Evolutionary conservation across 2,113 vertebrate species (phyloP).

Genomic region (Eudyptes chrysolophus): DNA sequence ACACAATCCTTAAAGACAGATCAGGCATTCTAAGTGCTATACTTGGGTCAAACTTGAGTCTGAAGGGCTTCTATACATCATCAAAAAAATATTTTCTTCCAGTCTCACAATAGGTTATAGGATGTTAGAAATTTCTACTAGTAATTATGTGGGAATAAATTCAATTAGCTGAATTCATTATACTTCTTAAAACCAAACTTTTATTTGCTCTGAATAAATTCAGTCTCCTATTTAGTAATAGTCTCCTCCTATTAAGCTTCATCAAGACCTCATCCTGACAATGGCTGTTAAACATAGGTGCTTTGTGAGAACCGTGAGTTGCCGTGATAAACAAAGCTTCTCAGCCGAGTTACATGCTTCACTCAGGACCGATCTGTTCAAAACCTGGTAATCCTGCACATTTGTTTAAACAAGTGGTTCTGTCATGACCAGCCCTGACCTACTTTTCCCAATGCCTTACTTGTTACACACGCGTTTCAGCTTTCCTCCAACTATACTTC

Average conservation of each 20-base stretch:
- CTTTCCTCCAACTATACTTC: not conserved
- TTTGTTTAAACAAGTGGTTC: not conserved
- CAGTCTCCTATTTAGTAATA: not conserved
- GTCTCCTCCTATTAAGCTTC: not conserved
- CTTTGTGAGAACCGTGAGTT: not conserved
- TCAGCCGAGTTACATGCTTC: not conserved
- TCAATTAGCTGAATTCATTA: not conserved
- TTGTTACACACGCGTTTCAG: not conserved
- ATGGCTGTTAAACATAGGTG: not conserved
- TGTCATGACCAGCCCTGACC: conserved; percentile 2
- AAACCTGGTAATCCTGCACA: conserved; percentile 11
- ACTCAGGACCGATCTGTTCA: not conserved
- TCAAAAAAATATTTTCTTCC: not conserved
- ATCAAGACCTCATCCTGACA: not conserved
- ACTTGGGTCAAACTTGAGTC: not conserved
- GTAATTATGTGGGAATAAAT: not conserved
- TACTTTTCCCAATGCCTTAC: not conserved
- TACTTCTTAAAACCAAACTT: not conserved
- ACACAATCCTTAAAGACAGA: conserved; percentile 44
- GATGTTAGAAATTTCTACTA: not conserved
- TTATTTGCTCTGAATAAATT: not conserved
- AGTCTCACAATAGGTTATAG: not conserved
- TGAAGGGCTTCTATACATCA: not conserved
- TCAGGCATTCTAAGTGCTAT: not conserved
- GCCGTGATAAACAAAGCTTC: not conserved